Conservation (phyloP, 1,140 invertebrate genomes). For the Scaptomyza graminum region DNA sequence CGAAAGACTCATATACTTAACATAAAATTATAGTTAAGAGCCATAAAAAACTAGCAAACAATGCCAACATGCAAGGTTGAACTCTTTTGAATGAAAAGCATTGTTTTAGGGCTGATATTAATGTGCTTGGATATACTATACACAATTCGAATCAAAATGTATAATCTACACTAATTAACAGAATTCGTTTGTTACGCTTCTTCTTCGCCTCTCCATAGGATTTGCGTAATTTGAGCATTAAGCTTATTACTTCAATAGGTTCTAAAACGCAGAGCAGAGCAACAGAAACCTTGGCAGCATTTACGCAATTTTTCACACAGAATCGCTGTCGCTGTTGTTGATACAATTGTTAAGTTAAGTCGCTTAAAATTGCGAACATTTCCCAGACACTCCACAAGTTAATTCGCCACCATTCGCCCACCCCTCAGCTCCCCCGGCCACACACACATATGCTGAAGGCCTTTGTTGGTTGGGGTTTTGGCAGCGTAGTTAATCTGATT, state of each 20-base stretch:
- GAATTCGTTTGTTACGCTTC: conserved; percentile 7
- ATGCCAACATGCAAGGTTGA: too few relatives aligned
- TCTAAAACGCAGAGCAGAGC: neutral
- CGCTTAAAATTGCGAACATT: conserved; percentile 60
- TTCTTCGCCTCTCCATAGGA: neutral
- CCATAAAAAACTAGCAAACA: too few relatives aligned
- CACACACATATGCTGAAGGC: neutral
- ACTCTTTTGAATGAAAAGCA: neutral
- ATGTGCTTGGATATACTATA: too few relatives aligned
- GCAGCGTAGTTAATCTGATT: conserved; percentile 37
- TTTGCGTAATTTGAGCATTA: neutral
- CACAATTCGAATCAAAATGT: too few relatives aligned
- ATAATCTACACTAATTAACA: conserved; percentile 13
- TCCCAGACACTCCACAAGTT: conserved; percentile 45
- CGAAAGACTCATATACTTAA: too few relatives aligned
- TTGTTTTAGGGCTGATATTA: neutral
- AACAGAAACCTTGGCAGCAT: conserved; percentile 10
- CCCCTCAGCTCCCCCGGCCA: too few relatives aligned
- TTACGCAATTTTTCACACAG: conserved; percentile 50
- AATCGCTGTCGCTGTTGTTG: conserved; percentile 7
- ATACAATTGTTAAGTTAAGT: conserved; percentile 33
- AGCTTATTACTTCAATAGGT: neutral
- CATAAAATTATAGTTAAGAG: too few relatives aligned
- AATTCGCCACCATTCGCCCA: neutral
- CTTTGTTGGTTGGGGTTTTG: conserved; percentile 41